phyloP scores from a whole-genome alignment of 2,113 vertebrate species.

The Orientallactaga bullata region DNA sequence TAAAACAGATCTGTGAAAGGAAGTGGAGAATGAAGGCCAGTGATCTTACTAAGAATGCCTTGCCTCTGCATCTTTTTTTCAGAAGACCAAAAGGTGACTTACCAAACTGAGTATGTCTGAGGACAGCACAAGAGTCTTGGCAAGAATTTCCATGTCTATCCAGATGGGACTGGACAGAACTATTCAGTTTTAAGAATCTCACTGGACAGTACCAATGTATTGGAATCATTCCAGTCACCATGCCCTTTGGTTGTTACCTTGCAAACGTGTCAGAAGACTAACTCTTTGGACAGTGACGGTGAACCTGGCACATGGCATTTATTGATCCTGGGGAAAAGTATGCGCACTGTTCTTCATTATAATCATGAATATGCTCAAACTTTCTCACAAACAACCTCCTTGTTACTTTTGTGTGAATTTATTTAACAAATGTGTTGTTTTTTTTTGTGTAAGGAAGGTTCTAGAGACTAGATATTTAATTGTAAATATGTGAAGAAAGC shows the following conservation, averaged over 20 bases:
- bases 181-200: constrained; percentile 35
- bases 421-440: constrained; percentile 77
- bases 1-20: constrained; percentile 68
- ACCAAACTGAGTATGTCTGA: constrained; percentile 54
- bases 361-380: constrained; percentile 58
- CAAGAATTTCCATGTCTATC: constrained; percentile 39
- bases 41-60: constrained; percentile 52
- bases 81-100: constrained; percentile 69
- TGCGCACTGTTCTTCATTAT: constrained; percentile 64
- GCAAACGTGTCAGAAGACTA: constrained; percentile 26
- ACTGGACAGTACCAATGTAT: constrained; percentile 7
- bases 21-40: not conserved
- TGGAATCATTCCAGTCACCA: not conserved
- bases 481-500: constrained; percentile 75
- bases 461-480: constrained; percentile 79
- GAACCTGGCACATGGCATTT: not conserved
- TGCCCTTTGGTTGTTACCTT: constrained; percentile 27
- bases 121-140: not conserved
- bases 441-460: constrained; percentile 58
- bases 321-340: constrained; percentile 21
- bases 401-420: constrained; percentile 74
- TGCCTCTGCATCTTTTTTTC: constrained; percentile 61
- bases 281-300: not conserved
- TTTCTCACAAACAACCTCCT: constrained; percentile 69
- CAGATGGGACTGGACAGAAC: not conserved